Evolutionary conservation across 2,797 vertebrate genomes (phyloP), one percentile per base, ranked within the genome.

Genomic region (Danio choprae): DNA sequence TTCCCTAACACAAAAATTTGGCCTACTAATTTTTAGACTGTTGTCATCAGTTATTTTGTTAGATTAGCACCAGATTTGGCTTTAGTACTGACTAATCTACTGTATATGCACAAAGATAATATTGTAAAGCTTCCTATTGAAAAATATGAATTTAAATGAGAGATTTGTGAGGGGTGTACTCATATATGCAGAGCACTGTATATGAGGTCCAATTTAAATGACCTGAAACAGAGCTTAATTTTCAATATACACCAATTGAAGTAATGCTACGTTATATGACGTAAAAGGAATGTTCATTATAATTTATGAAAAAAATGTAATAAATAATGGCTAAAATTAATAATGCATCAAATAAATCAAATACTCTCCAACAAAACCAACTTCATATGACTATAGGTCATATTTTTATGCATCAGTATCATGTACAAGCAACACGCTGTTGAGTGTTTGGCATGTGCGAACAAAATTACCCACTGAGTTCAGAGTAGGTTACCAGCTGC

Each of bases 401-500:
- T 60, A 29, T 60, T 78, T 65, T 44, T 62, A 70, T 71, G 36
- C 44, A 62, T 70, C 36, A 53, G 36, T 62, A 62, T 51, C 36
- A 22, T 16, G 56, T 62, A 15, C 13, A 62, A 79, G 6, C 22
- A 67, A 22, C 63, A 51, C n/a, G 36, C 46, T 62, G 36, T 71
- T 62, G 38, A 40, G 46, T 71, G 13, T 38, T 55, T 10, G 36
- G 29, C 43, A 40, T 43, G 58, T 44, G 15, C 51, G 48, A 16
- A 65, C 41, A 48, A 73, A 70, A 80, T 72, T 56, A 65, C 70
- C 44, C 69, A 36, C 69, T 43, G 53, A 51, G 41, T 71, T 73
- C 73, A 85, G 58, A 13, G 16, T 76, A 71, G 53, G 77, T 77
- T 56, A 79, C 74, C 81, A 82, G 81, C 79, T 85, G 81, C 65